Conservation (phyloP, 1,140 invertebrate species). For the Heliothis subflexa region DNA sequence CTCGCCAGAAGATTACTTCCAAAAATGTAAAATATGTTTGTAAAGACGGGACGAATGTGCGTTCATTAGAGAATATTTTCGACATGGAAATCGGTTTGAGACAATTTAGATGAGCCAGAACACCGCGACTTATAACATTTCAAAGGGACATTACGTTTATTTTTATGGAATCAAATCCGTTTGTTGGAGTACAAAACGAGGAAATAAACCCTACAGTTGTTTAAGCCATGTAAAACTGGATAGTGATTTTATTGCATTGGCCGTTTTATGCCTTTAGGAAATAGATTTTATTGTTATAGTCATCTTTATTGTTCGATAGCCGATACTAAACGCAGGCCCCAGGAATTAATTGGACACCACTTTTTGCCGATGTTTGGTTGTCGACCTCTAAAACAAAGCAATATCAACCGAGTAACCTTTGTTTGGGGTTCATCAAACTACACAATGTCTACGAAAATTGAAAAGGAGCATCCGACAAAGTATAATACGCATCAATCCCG, state of each 20-base stretch:
- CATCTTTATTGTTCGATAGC: background rate
- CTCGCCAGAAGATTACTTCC: conserved; percentile 22
- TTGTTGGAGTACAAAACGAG: conserved; percentile 8
- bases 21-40: conserved; percentile 38
- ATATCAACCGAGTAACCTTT: conserved; percentile 25
- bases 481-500: conserved; percentile 1
- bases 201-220: conserved; percentile 17
- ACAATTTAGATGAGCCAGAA: conserved; percentile 52
- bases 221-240: conserved; percentile 14
- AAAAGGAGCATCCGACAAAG: conserved; percentile 7
- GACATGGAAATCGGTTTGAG: conserved; percentile 53
- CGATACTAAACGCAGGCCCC: conserved; percentile 16
- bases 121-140: conserved; percentile 52
- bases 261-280: conserved; percentile 14
- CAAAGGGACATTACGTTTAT: conserved; percentile 49
- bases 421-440: conserved; percentile 24
- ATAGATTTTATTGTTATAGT: conserved; percentile 28
- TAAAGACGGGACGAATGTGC: conserved; percentile 50
- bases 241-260: conserved; percentile 15
- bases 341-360: conserved; percentile 12
- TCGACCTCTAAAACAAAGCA: conserved; percentile 31
- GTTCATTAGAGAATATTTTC: conserved; percentile 70
- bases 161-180: conserved; percentile 7
- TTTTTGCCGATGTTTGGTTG: conserved; percentile 33
- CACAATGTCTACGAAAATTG: conserved; percentile 20